Base-by-base conservation (phyloP, 2,797 vertebrate species). In the Telmatherina bonti region DNA sequence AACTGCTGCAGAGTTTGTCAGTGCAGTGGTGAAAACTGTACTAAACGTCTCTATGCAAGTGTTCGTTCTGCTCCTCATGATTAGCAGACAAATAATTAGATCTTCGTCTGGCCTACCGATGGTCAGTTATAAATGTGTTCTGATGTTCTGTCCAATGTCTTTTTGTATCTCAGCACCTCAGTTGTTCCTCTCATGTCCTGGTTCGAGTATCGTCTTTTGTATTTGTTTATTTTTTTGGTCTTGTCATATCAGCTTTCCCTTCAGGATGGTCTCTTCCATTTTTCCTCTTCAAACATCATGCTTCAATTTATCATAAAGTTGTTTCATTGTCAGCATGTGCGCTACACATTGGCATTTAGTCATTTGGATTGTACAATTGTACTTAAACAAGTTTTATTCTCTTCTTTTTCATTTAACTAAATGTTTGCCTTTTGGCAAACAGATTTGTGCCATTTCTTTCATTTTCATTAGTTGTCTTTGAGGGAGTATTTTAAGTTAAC, bases 361-460 rank as follows among this genome's bases (percentile, higher is more conserved):
- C 70, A 86, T 93, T 89, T 92, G 85, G 90, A 89, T 92, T 93
- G 88, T 92, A 91, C 85, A 82, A 85, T 78, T 87, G 85, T 89
- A 87, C 77, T 80, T 82, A 83, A 84, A 79, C 84, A 78, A 79
- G 81, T 88, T 89, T 80, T 75, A 57, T 86, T 79, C 24, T 88
- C 66, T 16, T 72, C 56, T 53, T 73, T 79, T 91, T 85, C 83
- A 90, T 87, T 85, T 78, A 85, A 85, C 85, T 86, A 88, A 93
- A 88, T 91, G 86, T 90, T 82, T 83, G 72, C 81, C 65, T 89
- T 89, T 93, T 89, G 90, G 81, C 78, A 86, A 85, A 88, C 67
- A 85, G 64, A 78, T 87, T 92, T 89, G 82, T 89, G 91, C 89
- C 88, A 84, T 67, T 89, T 85, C 65, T 88, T 76, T 90, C 90